A percentile compares a stretch with the other conserved stretches of the same genome.
These are phyloP conservation scores for Epinephelus malabaricus DNA, from an alignment of 2,797 vertebrate species.

Conservation along the genomic window DNA sequence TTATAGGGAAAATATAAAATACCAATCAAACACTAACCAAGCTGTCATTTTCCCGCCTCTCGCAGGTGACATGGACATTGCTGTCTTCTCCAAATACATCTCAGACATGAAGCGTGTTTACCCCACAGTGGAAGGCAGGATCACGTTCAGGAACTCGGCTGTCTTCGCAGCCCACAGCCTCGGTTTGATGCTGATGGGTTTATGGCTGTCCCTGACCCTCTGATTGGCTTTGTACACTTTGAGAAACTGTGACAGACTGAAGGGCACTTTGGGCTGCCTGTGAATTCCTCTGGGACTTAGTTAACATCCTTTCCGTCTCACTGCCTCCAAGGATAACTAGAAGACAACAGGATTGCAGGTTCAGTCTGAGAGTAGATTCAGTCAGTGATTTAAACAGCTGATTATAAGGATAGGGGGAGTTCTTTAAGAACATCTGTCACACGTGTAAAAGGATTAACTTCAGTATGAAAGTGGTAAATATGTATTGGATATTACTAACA, in stretches of 20 bases:
- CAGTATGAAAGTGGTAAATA: neutral
- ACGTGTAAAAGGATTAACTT: neutral
- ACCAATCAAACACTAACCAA: neutral
- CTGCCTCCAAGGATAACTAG: constrained; percentile 20
- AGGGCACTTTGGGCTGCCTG: neutral
- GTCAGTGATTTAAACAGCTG: neutral
- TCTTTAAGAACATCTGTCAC: neutral
- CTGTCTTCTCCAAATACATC: constrained; percentile 89
- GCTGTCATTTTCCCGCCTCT: constrained; percentile 1
- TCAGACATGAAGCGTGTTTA: constrained; percentile 87
- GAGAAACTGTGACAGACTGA: constrained; percentile 28
- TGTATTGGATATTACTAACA: neutral
- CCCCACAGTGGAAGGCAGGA: constrained; percentile 90
- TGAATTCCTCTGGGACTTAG: constrained; percentile 9
- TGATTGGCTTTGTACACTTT: constrained; percentile 35
- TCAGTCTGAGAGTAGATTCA: constrained; percentile 6
- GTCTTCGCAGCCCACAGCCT: constrained; percentile 23
- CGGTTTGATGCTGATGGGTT: constrained; percentile 58
- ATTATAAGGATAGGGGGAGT: neutral
- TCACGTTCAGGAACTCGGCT: constrained; percentile 84
- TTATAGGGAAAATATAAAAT: neutral
- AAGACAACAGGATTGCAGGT: constrained; percentile 6
- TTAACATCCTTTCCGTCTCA: constrained; percentile 16
- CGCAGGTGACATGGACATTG: constrained; percentile 89
- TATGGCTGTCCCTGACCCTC: constrained; percentile 44